Evolutionary conservation across 2,888 invertebrate species (phyloP), one percentile per base, ranked within the genome.

Genomic region (Syritta pipiens): DNA sequence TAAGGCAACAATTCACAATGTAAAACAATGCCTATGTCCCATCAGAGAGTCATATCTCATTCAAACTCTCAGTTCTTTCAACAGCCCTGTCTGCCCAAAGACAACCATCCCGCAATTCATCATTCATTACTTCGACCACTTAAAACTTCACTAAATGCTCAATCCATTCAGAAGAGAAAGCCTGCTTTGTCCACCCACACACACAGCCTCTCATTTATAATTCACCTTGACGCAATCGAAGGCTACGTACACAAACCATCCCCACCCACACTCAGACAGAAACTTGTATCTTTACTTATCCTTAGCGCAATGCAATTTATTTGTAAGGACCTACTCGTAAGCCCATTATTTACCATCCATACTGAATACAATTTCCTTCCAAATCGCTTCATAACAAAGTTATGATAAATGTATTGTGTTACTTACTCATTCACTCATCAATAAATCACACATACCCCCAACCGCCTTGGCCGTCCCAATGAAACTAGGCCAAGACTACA

Each of bases 371-470:
- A 57, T 69, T 63, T 57, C 35, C 40, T 44, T 42, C 51, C 22
- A 42, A 68, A 76, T 76, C 49, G 55, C 35, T 57, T 69, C 62
- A 69, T 76, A 76, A 76, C 57, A 76, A 76, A 63, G 69, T 76
- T 76, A 76, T 76, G 57, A 76, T 76, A 76, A 76, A 69, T 74
- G 65, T 65, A 49, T 44, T 69, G 55, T 49, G 62, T 62, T 57
- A 28, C 49, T 62, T 46, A 68, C 62, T 76, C 42, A 76, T 76
- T 69, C 62, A 44, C 62, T 69, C 55, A 28, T 55, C 55, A 62
- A 76, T 76, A 76, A 76, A 69, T 76, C 76, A 76, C n/a, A n/a
- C 49, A 46, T 37, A 60, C 44, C 28, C 30, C 51, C 40, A 30
- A 24, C 49, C 62, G 12, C 26, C 53, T 7, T 32, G 5, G n/a